Conservation (phyloP, 1,140 invertebrate genomes). For the Ooceraea biroi region DNA sequence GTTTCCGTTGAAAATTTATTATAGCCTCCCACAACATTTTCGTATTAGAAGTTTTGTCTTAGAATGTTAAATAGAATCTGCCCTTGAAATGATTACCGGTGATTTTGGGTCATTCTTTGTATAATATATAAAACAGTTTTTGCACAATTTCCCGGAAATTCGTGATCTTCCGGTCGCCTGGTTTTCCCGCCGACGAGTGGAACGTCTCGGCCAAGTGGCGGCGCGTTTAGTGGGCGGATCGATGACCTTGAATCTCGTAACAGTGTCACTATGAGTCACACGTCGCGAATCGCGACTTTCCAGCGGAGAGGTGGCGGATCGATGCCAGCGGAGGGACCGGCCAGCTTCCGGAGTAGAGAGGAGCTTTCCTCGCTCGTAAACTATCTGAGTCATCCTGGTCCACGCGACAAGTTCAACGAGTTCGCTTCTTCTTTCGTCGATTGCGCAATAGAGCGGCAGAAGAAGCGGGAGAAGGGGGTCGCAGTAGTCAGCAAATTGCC, state of each 20-base stretch:
- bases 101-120: no score
- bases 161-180: neutral
- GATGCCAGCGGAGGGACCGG: constrained; percentile 49
- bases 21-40: no score
- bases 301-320: constrained; percentile 62
- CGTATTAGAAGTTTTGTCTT: no score
- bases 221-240: constrained; percentile 63
- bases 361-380: constrained; percentile 47
- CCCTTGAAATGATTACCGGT: no score
- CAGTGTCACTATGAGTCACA: constrained; percentile 63
- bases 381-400: constrained; percentile 55
- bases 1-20: neutral
- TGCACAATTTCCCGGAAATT: neutral
- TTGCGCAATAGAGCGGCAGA: constrained; percentile 38
- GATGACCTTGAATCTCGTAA: constrained; percentile 71
- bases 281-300: constrained; percentile 66
- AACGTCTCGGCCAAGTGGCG: neutral
- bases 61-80: no score
- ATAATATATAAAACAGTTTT: neutral
- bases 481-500: neutral
- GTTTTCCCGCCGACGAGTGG: constrained; percentile 13
- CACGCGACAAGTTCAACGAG: constrained; percentile 30
- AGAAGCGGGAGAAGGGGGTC: constrained; percentile 7
- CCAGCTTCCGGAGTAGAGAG: constrained; percentile 52
- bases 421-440: constrained; percentile 31